These are phyloP conservation scores for Drosophila falleni DNA, from an alignment of 2,888 invertebrate genomes.

Conservation along the genomic window DNA sequence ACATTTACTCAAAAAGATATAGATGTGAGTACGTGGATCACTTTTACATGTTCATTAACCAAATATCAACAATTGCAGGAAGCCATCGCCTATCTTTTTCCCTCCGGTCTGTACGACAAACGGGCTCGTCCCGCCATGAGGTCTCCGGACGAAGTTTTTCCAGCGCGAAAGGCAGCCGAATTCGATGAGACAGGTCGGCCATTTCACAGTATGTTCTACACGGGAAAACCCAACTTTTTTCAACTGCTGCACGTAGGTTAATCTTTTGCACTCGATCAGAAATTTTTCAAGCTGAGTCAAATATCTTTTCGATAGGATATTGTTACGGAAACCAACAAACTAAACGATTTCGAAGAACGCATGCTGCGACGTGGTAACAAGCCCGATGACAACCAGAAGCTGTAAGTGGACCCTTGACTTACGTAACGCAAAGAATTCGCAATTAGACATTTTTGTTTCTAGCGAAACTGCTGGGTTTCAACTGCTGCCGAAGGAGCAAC, in stretches of 20 bases:
- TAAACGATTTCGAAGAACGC: slow-evolving; percentile 90
- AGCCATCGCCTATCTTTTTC: slow-evolving; percentile 97
- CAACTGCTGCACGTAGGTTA: slow-evolving; percentile 91
- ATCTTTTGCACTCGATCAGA: background rate
- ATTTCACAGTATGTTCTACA: slow-evolving; percentile 96
- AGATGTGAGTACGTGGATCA: slow-evolving; percentile 87
- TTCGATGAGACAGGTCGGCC: slow-evolving; percentile 97
- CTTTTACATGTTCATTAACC: background rate
- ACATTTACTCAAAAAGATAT: slow-evolving; percentile 95
- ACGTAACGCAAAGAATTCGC: background rate
- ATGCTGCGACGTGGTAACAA: slow-evolving; percentile 88
- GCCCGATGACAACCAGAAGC: slow-evolving; percentile 87
- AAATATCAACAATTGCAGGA: slow-evolving; percentile 86
- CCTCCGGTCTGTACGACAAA: slow-evolving; percentile 95
- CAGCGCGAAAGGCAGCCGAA: slow-evolving; percentile 93
- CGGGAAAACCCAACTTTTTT: slow-evolving; percentile 94
- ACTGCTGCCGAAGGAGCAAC: slow-evolving; percentile 89
- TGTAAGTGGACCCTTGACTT: slow-evolving; percentile 85
- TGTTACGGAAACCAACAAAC: slow-evolving; percentile 88
- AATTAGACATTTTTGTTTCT: background rate
- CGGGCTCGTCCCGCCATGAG: slow-evolving; percentile 95
- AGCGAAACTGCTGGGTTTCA: slow-evolving; percentile 87
- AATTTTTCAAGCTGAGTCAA: background rate
- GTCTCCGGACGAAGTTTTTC: slow-evolving; percentile 95
- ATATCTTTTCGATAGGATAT: slow-evolving; percentile 87